Base-by-base conservation (phyloP, 1,140 invertebrate species). In the Macrosteles quadrilineatus region DNA sequence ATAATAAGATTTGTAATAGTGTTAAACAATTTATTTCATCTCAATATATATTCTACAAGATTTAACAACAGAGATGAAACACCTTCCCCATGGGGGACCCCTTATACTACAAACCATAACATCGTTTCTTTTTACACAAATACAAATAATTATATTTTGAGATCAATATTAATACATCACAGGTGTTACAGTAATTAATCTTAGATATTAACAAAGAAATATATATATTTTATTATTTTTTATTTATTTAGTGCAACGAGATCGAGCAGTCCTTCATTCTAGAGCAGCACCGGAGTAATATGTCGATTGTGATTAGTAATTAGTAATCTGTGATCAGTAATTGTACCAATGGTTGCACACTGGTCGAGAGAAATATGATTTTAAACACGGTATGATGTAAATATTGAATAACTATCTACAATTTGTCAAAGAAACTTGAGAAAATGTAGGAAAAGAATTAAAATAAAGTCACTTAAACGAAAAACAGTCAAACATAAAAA, bases 151-250 rank as follows among this genome's bases (percentile, higher is more conserved):
- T 50, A 50, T 50, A 50, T 11, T 50, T 50, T 50, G 47, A 50
- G 47, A 50, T 50, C 47, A 50, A 19, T 50, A 50, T 50, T 50
- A 50, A 50, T 50, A 50, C 47, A 50, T 50, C 47, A 50, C 47
- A 50, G 47, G 47, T 50, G 47, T 50, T 6, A 11, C 17, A 19
- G 21, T 50, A 43, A 43, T n/a, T 50, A 50, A 9, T 50, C 47
- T 50, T 50, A 50, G 47, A 50, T 50, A 50, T 50, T 50, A 50
- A 50, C 47, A 50, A 50, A 19, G 17, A 50, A 19, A 50, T 50
- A 23, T 6, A 19, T 50, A 50, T 50, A 11, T 50, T 43, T 43
- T 9, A 17, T 11, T 9, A 43, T 50, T 23, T 50, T 50, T 6
- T 19, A 11, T 23, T 19, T 19, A 6, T 23, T 23, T 23, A 50